Conservation (phyloP, 2,113 vertebrate genomes). For the Eudyptes chrysolophus region DNA sequence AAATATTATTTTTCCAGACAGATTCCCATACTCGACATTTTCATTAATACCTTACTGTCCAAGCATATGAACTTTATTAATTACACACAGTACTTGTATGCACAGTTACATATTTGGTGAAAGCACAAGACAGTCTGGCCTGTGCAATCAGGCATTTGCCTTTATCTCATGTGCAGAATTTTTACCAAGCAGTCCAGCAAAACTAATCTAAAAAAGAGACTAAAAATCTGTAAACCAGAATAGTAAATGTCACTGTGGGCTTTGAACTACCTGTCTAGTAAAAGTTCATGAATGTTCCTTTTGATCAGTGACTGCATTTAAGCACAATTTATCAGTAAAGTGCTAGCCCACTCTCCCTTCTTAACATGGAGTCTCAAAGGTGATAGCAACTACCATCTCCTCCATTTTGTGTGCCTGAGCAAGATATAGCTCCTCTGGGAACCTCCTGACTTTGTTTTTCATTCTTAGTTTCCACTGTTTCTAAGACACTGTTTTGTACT, state of each 20-base stretch:
- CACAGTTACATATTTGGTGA: background rate
- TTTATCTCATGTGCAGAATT: background rate
- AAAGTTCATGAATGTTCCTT: background rate
- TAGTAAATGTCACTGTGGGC: background rate
- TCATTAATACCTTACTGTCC: background rate
- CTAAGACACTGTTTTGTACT: background rate
- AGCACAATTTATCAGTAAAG: background rate
- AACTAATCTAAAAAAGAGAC: background rate
- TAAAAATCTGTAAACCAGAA: background rate
- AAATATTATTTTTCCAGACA: background rate
- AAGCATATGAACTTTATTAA: background rate
- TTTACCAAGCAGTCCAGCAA: background rate
- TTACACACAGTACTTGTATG: background rate
- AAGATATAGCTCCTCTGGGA: background rate
- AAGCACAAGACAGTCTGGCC: background rate
- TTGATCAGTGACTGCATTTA: background rate
- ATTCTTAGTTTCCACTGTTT: background rate
- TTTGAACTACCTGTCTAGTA: background rate
- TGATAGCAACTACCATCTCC: background rate
- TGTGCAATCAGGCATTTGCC: background rate
- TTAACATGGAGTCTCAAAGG: background rate
- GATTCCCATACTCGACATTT: background rate
- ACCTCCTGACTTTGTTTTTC: background rate
- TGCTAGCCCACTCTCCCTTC: background rate
- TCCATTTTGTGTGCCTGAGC: background rate